Base-by-base conservation (phyloP, 2,888 invertebrate genomes). In the Carabus problematicus region DNA sequence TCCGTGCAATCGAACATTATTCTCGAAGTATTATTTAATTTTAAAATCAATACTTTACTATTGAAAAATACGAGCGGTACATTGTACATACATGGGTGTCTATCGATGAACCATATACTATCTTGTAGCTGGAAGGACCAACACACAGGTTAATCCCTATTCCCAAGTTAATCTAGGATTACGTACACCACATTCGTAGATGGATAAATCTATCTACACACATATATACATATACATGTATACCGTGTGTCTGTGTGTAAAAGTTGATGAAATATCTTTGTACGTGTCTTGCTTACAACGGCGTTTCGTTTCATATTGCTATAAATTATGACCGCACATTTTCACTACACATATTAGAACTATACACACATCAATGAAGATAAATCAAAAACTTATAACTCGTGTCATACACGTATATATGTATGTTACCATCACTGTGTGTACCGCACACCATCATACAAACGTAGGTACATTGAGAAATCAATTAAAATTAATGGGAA, bases 131-230 rank as follows among this genome's bases (percentile, higher is more conserved):
- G 12, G 9, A 52, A 12, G 19, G 12, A 12, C 11, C 16, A 29
- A 29, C n/a, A 29, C 52, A 19, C 16, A 59, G 14, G 4, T 39
- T 59, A 14, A 59, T 59, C 59, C 59, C 59, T 59, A 59, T 59
- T 59, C 59, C 59, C 59, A 59, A 59, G 43, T 59, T 59, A 59
- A 59, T 59, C 59, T 59, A 59, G 59, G 59, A 43, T 59, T 59
- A 59, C 42, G 41, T 42, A 42, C 59, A 29, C 29, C 29, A 29
- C 29, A 6, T 29, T 3, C 29, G 6, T 29, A 29, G 6, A 29
- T 2, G 29, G 29, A 29, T 29, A 42, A 59, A 9, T 39, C 14
- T 19, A 59, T 8, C 11, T 16, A 12, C 59, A 9, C 29, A 14
- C 11, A 41, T 8, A 29, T 41, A 59, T 18, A 19, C 3, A 8